A percentile compares a stretch with the other conserved stretches of the same genome.
These are phyloP conservation scores for Peucedramus taeniatus DNA, from an alignment of 2,113 vertebrate species.

Conservation along the genomic window DNA sequence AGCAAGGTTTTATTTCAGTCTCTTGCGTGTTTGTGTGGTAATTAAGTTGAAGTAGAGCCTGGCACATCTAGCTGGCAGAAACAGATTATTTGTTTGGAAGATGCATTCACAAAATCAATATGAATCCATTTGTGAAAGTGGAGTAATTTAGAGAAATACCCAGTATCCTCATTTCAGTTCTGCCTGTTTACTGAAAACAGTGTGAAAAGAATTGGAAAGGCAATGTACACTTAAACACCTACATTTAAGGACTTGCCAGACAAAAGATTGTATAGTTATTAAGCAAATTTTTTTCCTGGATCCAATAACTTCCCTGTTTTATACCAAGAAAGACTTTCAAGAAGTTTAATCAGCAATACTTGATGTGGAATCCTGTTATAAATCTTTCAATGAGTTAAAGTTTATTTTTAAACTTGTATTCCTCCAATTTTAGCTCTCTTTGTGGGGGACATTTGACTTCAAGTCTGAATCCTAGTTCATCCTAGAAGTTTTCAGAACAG, in stretches of 20 bases:
- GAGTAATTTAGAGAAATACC: constrained; percentile 71
- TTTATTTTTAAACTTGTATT: background rate
- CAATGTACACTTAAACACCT: background rate
- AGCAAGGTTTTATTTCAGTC: constrained; percentile 17
- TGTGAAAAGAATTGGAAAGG: constrained; percentile 41
- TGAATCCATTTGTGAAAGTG: constrained; percentile 73
- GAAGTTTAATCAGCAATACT: background rate
- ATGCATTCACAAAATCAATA: constrained; percentile 80
- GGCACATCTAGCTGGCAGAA: constrained; percentile 70
- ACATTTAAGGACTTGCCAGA: constrained; percentile 6
- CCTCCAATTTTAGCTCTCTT: background rate
- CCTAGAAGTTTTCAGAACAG: background rate
- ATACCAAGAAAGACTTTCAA: background rate
- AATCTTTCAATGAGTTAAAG: background rate
- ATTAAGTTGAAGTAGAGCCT: constrained; percentile 75
- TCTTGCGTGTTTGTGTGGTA: constrained; percentile 34
- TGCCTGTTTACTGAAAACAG: constrained; percentile 59
- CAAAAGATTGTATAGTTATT: constrained; percentile 28
- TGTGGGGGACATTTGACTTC: background rate
- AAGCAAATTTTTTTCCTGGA: background rate
- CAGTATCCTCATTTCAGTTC: constrained; percentile 42
- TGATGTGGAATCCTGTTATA: background rate
- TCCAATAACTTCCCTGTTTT: background rate
- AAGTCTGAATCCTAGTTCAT: background rate
- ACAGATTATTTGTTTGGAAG: constrained; percentile 71